Base-by-base conservation (phyloP, 2,113 vertebrate species). In the Eudyptes chrysolophus region DNA sequence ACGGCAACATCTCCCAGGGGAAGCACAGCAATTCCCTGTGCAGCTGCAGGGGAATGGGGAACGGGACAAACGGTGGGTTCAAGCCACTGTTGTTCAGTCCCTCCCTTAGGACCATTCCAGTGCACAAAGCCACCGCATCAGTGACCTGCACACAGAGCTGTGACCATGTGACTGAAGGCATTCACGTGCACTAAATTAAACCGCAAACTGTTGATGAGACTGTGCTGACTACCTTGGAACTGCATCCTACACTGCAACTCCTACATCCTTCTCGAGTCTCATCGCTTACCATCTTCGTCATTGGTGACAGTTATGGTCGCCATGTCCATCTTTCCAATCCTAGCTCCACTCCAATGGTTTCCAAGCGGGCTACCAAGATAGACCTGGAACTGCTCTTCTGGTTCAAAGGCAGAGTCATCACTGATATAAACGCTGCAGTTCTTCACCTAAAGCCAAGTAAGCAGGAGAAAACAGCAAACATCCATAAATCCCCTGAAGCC, bases 271-370 rank as follows among this genome's bases (percentile, higher is more conserved):
- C 61, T 7, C 32, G 34, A 24, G 48, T 2, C 14, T n/a, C n/a
- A 46, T 81, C 13, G 16, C 97, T 98, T 96, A 99, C 99, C 99
- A 5, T 99, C 99, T 97, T 99, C 99, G 0, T 99, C 99, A 2
- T 99, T 99, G 89, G 99, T 99, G 97, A 99, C 98, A 66, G 98
- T 99, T 95, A 99, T 14, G 29, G 99, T 99, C 64, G 98, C 98
- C 72, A 98, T 14, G 7, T 98, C 98, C 11, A 87, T 98, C 24
- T 96, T 98, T 7, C 99, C 99, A 57, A 99, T 95, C 98, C 98
- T 99, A 58, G 99, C 99, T 58, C 99, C 99, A 17, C 99, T 99
- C 99, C 99, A 99, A 54, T 99, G 99, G 96, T 99, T 99, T 24
- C 99, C 99, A 60, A 98, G 99, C 0, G 99, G 99, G 60, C 98